Base-by-base conservation (phyloP, 2,797 vertebrate genomes). In the Meda fulgida region DNA sequence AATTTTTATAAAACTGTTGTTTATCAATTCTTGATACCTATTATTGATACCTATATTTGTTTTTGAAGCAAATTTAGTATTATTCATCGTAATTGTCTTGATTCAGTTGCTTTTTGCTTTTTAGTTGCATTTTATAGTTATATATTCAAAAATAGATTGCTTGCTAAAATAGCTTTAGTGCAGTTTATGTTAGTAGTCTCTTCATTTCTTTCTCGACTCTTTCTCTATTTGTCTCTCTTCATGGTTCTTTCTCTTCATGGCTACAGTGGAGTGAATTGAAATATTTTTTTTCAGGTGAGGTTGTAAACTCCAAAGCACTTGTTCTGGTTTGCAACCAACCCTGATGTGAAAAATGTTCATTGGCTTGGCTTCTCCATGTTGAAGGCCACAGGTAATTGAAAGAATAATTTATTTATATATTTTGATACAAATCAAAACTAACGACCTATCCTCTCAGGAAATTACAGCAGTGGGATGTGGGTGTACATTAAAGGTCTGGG, bases 341-440 rank as follows among this genome's bases (percentile, higher is more conserved):
- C 69, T 71, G 60, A 36, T 48, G 65, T 53, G 77, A 86, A 80
- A 90, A 89, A 87, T 85, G 29, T 81, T 65, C 80, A 78, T 65
- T 43, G 14, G 43, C 31, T 65, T 53, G 86, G 36, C 85, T 67
- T 83, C 78, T 71, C 78, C 85, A 58, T 51, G 76, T 72, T 66
- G 70, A 89, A 89, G 86, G 92, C 90, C 90, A 88, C 78, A 82
- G 84, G 87, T 92, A 92, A 92, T 90, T 92, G 89, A 89, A 94
- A 92, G 46, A 93, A 94, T 93, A 88, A 84, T 92, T 90, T 91
- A 92, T 93, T 92, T 91, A 91, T 92, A 90, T 46, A 85, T 89
- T 93, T 92, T 92, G 87, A 92, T 92, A 90, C 73, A 87, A 91
- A 92, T 92, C 88, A 80, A 90, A 91, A 92, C 88, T 87, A 88